Base-by-base conservation (phyloP, 2,797 vertebrate species). In the Mionectes olivaceus region DNA sequence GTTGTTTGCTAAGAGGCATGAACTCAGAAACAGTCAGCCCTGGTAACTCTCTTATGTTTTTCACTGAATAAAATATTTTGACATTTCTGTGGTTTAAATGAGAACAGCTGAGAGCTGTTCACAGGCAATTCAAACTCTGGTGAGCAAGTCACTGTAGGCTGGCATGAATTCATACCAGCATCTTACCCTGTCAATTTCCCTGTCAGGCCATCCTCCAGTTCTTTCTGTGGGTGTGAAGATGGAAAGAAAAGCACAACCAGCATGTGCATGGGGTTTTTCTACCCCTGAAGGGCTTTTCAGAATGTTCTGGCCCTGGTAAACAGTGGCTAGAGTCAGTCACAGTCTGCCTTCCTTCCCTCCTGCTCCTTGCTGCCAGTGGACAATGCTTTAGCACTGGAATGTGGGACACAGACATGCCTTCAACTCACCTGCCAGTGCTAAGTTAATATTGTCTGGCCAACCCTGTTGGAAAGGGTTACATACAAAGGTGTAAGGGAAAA, bases 51-150 rank as follows among this genome's bases (percentile, higher is more conserved):
- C 18, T 69, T 93, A 80, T 84, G 85, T 95, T 96, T 91, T 73
- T n/a, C 59, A 69, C 50, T 47, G 41, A 76, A 82, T 95, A 95
- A 97, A 97, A 96, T 96, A 97, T 97, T 96, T 94, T 96, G 96
- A 96, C 94, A 94, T 94, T 96, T 94, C 76, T 39, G 17, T 74
- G 27, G 61, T 49, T 78, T 89, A 95, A 85, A 92, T 89, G 94
- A 91, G 92, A 86, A 57, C 49, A 76, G 76, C 75, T 6, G 70
- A 94, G 93, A 87, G 59, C 35, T 91, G 77, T 79, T 89, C 79
- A 85, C 30, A 60, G 70, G 88, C 86, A 97, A 94, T 94, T 95
- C 63, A 95, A 96, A 83, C 68, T 77, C 60, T 32, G 78, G 65
- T 85, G 84, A 92, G 70, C 56, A 90, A 77, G 64, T 74, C 76